Evolutionary conservation across 2,797 vertebrate species (phyloP).

Genomic region (Sylvia borin): DNA sequence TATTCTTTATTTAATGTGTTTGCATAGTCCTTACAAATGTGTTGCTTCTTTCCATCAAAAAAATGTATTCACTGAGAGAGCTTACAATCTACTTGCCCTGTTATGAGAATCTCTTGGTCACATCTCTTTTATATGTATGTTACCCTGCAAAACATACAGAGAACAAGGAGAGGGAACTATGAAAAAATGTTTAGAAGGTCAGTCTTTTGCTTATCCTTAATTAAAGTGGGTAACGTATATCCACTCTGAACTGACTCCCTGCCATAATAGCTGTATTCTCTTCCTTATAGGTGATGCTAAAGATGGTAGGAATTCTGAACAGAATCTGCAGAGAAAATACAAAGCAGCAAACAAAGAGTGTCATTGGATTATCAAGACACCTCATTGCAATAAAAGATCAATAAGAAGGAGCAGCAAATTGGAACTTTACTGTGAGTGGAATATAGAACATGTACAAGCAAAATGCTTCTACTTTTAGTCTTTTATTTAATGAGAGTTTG

Average conservation of each 20-base stretch:
- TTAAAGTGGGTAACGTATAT: not conserved
- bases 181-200: not conserved
- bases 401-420: slow-evolving; percentile 6
- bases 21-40: not conserved
- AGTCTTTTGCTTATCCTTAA: not conserved
- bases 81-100: not conserved
- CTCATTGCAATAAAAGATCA: slow-evolving; percentile 17
- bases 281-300: not conserved
- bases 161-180: not conserved
- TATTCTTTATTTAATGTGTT: not conserved
- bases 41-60: not conserved
- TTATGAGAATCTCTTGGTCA: not conserved
- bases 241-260: not conserved
- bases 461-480: not conserved
- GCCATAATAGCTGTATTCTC: not conserved
- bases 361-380: not conserved
- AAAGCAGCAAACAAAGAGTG: not conserved
- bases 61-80: not conserved
- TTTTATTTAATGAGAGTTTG: not conserved
- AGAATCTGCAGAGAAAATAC: not conserved
- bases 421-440: not conserved
- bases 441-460: not conserved
- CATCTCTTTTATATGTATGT: not conserved
- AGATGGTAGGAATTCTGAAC: not conserved
- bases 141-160: not conserved